Conservation (phyloP, 2,888 invertebrate species). For the Mactromeris polynyma region DNA sequence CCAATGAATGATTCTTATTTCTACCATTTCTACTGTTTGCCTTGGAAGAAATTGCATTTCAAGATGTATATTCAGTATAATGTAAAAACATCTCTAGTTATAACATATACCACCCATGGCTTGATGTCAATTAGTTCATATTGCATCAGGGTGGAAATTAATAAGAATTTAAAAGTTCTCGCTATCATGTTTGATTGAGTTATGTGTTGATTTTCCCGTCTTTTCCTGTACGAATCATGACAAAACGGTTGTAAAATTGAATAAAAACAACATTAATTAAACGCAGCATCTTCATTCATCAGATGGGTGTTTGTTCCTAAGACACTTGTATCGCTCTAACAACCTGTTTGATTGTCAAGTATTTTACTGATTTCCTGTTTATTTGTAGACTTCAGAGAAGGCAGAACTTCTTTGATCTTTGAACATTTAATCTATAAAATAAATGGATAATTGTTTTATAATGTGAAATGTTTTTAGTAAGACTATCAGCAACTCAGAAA, state of each 20-base stretch:
- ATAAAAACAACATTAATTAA: background rate
- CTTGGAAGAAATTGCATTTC: too few species aligned
- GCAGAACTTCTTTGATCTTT: slow-evolving; percentile 40
- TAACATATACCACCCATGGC: background rate
- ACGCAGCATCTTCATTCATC: background rate
- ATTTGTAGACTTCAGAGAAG: background rate
- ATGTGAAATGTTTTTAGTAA: background rate
- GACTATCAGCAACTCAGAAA: background rate
- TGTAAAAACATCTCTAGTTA: too few species aligned
- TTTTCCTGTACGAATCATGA: background rate
- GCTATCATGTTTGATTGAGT: background rate
- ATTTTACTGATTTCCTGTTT: background rate
- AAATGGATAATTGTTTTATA: slow-evolving; percentile 48
- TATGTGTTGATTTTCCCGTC: background rate
- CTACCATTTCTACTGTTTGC: too few species aligned
- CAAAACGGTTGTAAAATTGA: background rate
- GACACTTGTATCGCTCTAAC: slow-evolving; percentile 9
- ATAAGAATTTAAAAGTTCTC: background rate
- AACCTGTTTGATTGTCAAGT: slow-evolving; percentile 1
- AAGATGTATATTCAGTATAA: too few species aligned
- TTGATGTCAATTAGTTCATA: background rate
- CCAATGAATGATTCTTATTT: too few species aligned
- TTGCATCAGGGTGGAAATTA: background rate
- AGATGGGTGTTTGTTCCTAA: background rate
- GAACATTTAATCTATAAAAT: slow-evolving; percentile 38